These are phyloP conservation scores for Linyphia triangularis DNA, from an alignment of 2,888 invertebrate genomes.

Conservation along the genomic window DNA sequence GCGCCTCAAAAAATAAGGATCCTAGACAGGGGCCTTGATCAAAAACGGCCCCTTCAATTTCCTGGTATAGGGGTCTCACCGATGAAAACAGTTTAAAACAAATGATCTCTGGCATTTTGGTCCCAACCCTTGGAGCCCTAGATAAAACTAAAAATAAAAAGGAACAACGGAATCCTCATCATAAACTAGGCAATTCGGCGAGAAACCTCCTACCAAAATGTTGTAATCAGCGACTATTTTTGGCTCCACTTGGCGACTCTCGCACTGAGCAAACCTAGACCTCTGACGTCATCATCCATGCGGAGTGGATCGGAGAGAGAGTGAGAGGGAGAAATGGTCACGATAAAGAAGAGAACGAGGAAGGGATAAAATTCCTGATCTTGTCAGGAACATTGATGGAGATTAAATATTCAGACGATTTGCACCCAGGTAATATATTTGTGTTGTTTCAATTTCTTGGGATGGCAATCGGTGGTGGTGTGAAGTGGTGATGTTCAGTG, in stretches of 20 bases:
- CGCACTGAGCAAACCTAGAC: conserved; percentile 59
- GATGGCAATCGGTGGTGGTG: neutral
- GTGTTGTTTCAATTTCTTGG: neutral
- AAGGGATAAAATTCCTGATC: neutral
- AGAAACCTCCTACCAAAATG: conserved; percentile 1
- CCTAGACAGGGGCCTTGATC: no score
- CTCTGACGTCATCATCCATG: conserved; percentile 53
- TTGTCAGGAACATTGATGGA: conserved; percentile 19
- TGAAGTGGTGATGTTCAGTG: neutral
- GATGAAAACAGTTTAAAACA: neutral
- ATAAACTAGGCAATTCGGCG: neutral
- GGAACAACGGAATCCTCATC: neutral
- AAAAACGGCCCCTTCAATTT: no score
- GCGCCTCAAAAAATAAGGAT: no score
- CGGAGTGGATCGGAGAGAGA: conserved; percentile 17
- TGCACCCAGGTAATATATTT: conserved; percentile 14
- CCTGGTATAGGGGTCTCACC: no score
- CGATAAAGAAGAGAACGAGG: conserved; percentile 3
- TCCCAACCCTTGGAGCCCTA: conserved; percentile 8
- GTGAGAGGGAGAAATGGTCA: conserved; percentile 5
- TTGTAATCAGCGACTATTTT: conserved; percentile 47
- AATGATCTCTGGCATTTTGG: conserved; percentile 36
- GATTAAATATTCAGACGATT: neutral
- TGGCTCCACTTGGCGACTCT: conserved; percentile 67
- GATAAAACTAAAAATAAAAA: conserved; percentile 38